Percentiles rank a stretch among this genome's conserved stretches.
Evolutionary conservation across 2,888 invertebrate species (phyloP).

Genomic region (Pammene aurita): DNA sequence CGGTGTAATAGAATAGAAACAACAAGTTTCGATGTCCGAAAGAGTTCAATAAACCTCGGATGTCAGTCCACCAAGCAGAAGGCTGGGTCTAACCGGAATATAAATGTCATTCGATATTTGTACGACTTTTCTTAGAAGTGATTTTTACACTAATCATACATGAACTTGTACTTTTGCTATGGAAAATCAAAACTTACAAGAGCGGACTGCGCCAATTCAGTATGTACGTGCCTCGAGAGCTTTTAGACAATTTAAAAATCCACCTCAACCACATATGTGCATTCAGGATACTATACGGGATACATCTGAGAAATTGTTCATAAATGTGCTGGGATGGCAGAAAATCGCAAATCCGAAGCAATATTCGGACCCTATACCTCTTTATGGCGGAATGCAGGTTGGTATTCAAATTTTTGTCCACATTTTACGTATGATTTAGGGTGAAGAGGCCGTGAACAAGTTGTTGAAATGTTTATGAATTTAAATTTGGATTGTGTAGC

Average conservation of each 20-base stretch:
- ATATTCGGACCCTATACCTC: constrained; percentile 86
- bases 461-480: constrained; percentile 12
- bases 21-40: constrained; percentile 50
- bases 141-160: constrained; percentile 52
- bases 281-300: constrained; percentile 85
- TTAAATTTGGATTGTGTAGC: constrained; percentile 18
- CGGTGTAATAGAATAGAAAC: constrained; percentile 34
- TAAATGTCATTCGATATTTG: constrained; percentile 41
- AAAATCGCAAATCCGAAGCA: constrained; percentile 87
- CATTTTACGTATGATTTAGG: constrained; percentile 8
- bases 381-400: constrained; percentile 89
- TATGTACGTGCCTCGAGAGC: constrained; percentile 84
- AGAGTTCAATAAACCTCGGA: constrained; percentile 76
- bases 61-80: constrained; percentile 54
- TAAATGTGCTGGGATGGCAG: constrained; percentile 89
- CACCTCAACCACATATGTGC: constrained; percentile 90
- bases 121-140: constrained; percentile 46
- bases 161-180: constrained; percentile 58
- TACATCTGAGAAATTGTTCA: constrained; percentile 82
- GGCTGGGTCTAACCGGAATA: constrained; percentile 37
- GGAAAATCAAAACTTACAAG: constrained; percentile 74
- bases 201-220: constrained; percentile 78
- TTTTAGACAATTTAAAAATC: constrained; percentile 87
- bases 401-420: constrained; percentile 43
- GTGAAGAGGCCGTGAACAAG: constrained; percentile 29